Percentiles rank a stretch among this genome's conserved stretches.
Evolutionary conservation across 2,113 vertebrate species (phyloP).

Genomic region (Heterotis niloticus): DNA sequence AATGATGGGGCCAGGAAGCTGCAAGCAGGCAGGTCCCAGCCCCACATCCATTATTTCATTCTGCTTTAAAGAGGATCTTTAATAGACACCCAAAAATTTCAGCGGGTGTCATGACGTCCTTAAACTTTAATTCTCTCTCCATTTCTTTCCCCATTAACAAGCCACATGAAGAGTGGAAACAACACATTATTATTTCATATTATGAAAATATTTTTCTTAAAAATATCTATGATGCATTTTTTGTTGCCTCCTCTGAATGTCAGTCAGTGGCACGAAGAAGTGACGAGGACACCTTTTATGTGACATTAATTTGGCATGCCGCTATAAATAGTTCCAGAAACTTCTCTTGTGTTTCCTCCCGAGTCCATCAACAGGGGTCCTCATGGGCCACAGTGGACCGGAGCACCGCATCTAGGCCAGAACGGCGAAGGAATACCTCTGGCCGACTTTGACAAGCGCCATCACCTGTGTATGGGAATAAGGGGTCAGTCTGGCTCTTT

Average conservation of each 20-base stretch:
- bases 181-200: constrained; percentile 64
- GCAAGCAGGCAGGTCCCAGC: constrained; percentile 57
- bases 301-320: constrained; percentile 39
- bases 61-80: constrained; percentile 54
- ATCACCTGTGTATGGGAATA: background rate
- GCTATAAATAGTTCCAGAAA: constrained; percentile 34
- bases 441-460: background rate
- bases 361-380: background rate
- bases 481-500: background rate
- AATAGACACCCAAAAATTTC: constrained; percentile 62
- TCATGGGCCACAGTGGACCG: background rate
- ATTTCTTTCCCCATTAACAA: constrained; percentile 48
- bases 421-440: background rate
- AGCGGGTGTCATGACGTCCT: constrained; percentile 50
- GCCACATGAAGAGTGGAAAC: constrained; percentile 52
- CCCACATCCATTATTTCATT: constrained; percentile 62
- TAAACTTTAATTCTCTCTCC: constrained; percentile 62
- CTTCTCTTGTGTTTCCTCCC: constrained; percentile 30
- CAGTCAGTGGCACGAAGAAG: constrained; percentile 37
- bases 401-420: background rate
- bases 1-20: constrained; percentile 55
- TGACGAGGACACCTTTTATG: constrained; percentile 29
- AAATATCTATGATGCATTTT: constrained; percentile 36
- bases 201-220: constrained; percentile 49
- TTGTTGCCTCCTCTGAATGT: constrained; percentile 44